Evolutionary conservation across 2,113 vertebrate species (phyloP).

Genomic region (Dolichallabes microphthalmus): DNA sequence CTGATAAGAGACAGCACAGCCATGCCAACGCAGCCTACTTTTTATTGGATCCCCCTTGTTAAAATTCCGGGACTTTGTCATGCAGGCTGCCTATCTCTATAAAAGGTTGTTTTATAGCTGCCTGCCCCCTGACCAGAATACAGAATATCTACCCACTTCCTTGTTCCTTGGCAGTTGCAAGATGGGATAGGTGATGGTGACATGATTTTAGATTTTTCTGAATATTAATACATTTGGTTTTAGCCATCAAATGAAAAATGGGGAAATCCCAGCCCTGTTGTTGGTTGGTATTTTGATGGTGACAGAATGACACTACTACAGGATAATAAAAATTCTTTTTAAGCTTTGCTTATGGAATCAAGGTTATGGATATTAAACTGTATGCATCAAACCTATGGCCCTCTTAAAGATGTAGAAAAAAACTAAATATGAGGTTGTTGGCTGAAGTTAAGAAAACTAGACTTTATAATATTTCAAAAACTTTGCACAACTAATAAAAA

Average conservation of each 20-base stretch:
- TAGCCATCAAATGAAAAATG: neutral
- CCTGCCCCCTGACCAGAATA: constrained; percentile 39
- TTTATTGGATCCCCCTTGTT: constrained; percentile 71
- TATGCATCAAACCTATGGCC: neutral
- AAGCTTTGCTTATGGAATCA: neutral
- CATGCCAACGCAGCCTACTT: constrained; percentile 65
- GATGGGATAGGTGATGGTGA: neutral
- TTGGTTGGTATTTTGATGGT: neutral
- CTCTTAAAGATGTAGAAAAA: neutral
- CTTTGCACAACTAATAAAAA: neutral
- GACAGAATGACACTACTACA: neutral
- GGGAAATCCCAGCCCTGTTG: neutral
- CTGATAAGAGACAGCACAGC: constrained; percentile 56
- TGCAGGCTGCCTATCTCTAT: constrained; percentile 61
- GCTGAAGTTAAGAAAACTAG: neutral
- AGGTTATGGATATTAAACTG: neutral
- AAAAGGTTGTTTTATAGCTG: constrained; percentile 65
- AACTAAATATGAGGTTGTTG: neutral
- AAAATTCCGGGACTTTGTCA: constrained; percentile 74
- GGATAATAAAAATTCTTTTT: neutral
- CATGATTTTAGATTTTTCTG: neutral
- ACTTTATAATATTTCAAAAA: neutral
- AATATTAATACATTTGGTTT: neutral
- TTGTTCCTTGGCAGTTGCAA: constrained; percentile 28
- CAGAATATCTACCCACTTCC: constrained; percentile 40